Percentiles rank a stretch among this genome's conserved stretches.
Conservation (phyloP, 2,797 vertebrate genomes). For the Sebastiscus albofasciatus region DNA sequence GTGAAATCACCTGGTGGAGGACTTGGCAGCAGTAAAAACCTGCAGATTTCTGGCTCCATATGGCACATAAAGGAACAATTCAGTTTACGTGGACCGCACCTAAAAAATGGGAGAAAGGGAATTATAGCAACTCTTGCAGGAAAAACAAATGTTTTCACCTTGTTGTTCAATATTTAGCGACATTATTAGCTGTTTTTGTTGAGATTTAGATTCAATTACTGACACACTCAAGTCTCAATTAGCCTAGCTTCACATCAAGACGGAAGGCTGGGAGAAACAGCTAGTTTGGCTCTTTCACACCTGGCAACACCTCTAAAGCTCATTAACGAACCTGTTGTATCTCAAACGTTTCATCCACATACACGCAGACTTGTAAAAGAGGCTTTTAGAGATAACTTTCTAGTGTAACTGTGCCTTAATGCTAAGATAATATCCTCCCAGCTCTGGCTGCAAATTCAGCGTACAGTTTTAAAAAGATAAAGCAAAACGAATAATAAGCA, state of each 20-base stretch:
- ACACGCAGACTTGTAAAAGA: neutral
- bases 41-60: conserved; percentile 30
- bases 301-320: neutral
- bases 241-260: neutral
- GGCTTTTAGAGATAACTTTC: neutral
- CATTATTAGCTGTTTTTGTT: neutral
- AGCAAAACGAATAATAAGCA: neutral
- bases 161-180: neutral
- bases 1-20: conserved; percentile 29
- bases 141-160: neutral
- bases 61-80: conserved; percentile 14
- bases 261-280: neutral
- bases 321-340: neutral
- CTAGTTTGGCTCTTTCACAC: neutral
- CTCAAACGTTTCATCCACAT: neutral
- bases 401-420: neutral
- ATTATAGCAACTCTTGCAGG: neutral
- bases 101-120: neutral
- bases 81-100: no score
- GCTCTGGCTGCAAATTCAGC: neutral
- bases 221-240: neutral
- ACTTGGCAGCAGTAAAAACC: conserved; percentile 29
- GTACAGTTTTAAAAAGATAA: neutral
- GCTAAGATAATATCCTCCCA: neutral
- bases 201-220: neutral